These are phyloP conservation scores for Cryptotermes secundus DNA, from an alignment of 1,140 invertebrate species.

Conservation along the genomic window DNA sequence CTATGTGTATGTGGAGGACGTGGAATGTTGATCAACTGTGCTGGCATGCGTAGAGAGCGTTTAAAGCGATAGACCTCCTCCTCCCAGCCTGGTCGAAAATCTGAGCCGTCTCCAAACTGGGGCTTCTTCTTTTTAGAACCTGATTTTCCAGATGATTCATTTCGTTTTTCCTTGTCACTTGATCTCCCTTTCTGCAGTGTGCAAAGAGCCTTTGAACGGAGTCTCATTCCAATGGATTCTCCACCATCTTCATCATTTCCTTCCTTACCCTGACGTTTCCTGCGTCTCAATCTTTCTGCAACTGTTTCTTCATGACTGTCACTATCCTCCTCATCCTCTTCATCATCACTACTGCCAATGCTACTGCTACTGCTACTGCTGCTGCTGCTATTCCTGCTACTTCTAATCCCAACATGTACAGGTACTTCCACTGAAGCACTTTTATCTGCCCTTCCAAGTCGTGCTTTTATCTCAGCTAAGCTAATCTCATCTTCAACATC, in stretches of 20 bases:
- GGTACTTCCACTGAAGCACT: slow-evolving; percentile 36
- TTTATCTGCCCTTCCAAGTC: slow-evolving; percentile 30
- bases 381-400: slow-evolving; percentile 40
- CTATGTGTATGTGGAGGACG: slow-evolving; percentile 57
- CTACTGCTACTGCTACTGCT: background rate
- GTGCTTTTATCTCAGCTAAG: slow-evolving; percentile 33
- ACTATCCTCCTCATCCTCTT: slow-evolving; percentile 33
- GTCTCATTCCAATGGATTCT: slow-evolving; percentile 43
- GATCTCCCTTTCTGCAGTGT: slow-evolving; percentile 43
- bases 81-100: slow-evolving; percentile 75
- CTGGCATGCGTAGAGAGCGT: slow-evolving; percentile 73
- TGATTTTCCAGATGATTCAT: slow-evolving; percentile 21
- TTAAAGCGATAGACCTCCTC: slow-evolving; percentile 79
- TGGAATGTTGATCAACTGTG: slow-evolving; percentile 72
- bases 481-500: slow-evolving; percentile 46
- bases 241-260: slow-evolving; percentile 34
- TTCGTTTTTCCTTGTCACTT: background rate
- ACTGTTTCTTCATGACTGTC: slow-evolving; percentile 40
- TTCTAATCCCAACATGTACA: slow-evolving; percentile 44
- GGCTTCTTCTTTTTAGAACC: slow-evolving; percentile 51
- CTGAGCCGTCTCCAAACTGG: slow-evolving; percentile 68
- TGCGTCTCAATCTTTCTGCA: slow-evolving; percentile 46
- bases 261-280: slow-evolving; percentile 43
- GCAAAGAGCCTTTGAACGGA: slow-evolving; percentile 44
- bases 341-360: slow-evolving; percentile 29